Evolutionary conservation across 2,888 invertebrate species (phyloP), one percentile per base, ranked within the genome.

Genomic region (Myathropa florea): DNA sequence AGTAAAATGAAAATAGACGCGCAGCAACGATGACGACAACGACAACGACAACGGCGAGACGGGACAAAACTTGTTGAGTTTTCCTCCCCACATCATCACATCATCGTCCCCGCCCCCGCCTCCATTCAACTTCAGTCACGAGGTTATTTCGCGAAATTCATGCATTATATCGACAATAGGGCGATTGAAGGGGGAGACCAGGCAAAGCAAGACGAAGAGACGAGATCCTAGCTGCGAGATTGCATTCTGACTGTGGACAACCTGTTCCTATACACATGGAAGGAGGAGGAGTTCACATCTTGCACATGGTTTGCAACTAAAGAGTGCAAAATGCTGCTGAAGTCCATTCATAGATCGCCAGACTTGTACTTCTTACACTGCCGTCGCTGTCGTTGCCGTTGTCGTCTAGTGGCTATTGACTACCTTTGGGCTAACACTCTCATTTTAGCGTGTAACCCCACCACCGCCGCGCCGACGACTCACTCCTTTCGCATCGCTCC

Each of bases 11-110:
- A 78, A 82, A 82, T 73, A 83, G 60, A 76, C 75, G 55, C 80
- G 46, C 57, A 28, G 21, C 30, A 21, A 73, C 64, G 55, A 28
- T 12, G 46, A 26, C 63, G 28, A 46, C 33, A 57, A 75, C 72
- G 70, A 23, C 63, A 57, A 57, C 59, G 28, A 26, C 53, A 33
- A 57, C 28, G 28, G 6, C 28, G 28, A 36, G 21, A 39, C 67
- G 77, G 71, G 46, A 87, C 76, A 76, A 68, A 80, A 88, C 88
- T 88, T 88, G 88, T 88, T 88, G 88, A 84, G 68, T 84, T 84
- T 88, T 84, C 73, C 63, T 57, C 18, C 46, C 18, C 18, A 18
- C 46, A 46, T 46, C 39, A 3, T n/a, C 33, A 76, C 55, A 10
- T 60, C 28, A n/a, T 7, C 67, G 2, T 3, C 33, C 7, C n/a